Evolutionary conservation across 2,113 vertebrate genomes (phyloP), one percentile per base, ranked within the genome.

Genomic region (Geococcyx californianus): DNA sequence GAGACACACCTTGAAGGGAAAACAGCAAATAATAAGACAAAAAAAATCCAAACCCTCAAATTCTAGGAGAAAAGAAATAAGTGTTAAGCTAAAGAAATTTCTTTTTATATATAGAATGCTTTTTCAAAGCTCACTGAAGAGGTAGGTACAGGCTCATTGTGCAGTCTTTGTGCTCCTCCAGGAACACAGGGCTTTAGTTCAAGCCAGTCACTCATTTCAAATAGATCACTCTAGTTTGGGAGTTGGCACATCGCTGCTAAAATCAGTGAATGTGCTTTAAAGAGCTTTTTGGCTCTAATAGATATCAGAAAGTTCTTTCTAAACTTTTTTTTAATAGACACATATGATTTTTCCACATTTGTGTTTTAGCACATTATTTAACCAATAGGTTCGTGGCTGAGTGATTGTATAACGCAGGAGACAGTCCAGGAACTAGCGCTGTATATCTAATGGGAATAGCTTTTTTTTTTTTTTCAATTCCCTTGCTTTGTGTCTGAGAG

Each of bases 321-420:
- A 34, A 84, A 69, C 7, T 60, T 25, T 56, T 66, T 16, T 49
- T 52, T 52, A 52, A 44, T 38, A 76, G 21, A 12, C 33, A 68
- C 29, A 29, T 19, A 56, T 12, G 16, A 94, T 73, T 56, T 66
- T 72, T 92, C 40, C 42, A 23, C 17, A 23, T 29, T 54, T 68
- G 47, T 76, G 25, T 68, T 94, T 87, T 69, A 94, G 36, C 45
- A 73, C 31, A 47, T 87, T 79, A 62, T 91, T 95, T 87, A 76
- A 69, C 36, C 42, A 66, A 58, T 73, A 75, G 29, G 24, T 69
- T 92, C 28, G 72, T 89, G 24, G 44, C 49, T 87, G n/a, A 72
- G 17, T 21, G 62, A 44, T 7, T 89, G 34, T 59, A 55, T 59
- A 87, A 63, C 36, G 55, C 34, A 85, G 73, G 47, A 94, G 62